Base-by-base conservation (phyloP, 2,888 invertebrate genomes). In the Meiosimyza platycephala region DNA sequence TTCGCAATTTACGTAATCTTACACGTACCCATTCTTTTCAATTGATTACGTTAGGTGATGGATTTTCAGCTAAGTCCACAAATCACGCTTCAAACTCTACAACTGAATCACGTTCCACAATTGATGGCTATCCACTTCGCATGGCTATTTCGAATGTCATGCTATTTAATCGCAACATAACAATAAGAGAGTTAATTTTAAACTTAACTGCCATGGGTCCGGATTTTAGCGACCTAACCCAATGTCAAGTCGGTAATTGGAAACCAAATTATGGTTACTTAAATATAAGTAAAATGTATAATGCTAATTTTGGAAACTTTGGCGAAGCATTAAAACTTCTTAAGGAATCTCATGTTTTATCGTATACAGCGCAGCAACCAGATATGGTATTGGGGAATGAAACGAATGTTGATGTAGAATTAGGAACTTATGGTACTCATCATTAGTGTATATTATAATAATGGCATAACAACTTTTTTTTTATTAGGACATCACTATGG, bases 351-450 rank as follows among this genome's bases (percentile, higher is more conserved):
- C 79, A 92, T 65, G 85, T 93, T 68, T 82, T 92, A 47, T 88
- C 89, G 47, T 93, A 91, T 83, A 89, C 90, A 0, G 91, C 93
- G 5, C 90, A 91, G 80, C 89, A 90, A 80, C 92, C 92, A 6
- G 88, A 88, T 67, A 83, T 89, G 65, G 88, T 91, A 75, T 82
- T 85, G 80, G 81, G 81, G 47, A 84, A 83, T 78, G 82, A 85
- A 70, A 79, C 77, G 6, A 16, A 33, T 28, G n/a, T 12, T 15
- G 71, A 51, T n/a, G 64, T 16, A 40, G 71, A 78, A 77, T 48
- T 77, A 77, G 22, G 82, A 82, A 73, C 78, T 72, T 84, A 80
- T 65, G 83, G 79, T 78, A 71, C 59, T 4, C 0, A 28, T 28
- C 18, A 18, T 15, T n/a, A 51, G 59, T 54, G 22, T 57, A 15